Conservation (phyloP, 2,888 invertebrate genomes). For the Halocaridina rubra region DNA sequence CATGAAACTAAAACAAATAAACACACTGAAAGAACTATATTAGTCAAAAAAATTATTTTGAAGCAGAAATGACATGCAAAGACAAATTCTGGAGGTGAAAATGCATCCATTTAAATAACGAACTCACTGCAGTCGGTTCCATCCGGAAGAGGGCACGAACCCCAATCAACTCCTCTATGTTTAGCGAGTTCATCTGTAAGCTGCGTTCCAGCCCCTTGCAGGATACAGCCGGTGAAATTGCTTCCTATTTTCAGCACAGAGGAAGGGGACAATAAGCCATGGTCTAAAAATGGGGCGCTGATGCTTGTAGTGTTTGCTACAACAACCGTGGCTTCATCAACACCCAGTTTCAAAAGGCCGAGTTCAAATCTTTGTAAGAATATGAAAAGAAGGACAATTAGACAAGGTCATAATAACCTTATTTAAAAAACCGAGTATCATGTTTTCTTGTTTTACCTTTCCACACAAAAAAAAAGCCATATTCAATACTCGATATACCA, state of each 20-base stretch:
- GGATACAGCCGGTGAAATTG: slow-evolving; percentile 56
- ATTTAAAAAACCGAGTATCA: too few species aligned
- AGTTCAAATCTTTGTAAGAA: slow-evolving; percentile 49
- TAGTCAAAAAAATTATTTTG: too few species aligned
- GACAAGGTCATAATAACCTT: not conserved
- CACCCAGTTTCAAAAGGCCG: slow-evolving; percentile 49
- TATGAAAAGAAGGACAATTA: not conserved
- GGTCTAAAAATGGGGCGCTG: slow-evolving; percentile 16
- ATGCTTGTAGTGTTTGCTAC: slow-evolving; percentile 47
- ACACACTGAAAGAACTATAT: too few species aligned
- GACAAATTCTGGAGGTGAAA: too few species aligned
- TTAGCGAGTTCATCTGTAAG: slow-evolving; percentile 49
- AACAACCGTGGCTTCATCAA: slow-evolving; percentile 40
- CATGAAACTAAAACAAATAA: too few species aligned
- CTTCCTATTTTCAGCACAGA: slow-evolving; percentile 37
- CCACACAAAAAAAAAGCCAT: too few species aligned
- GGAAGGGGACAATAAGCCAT: slow-evolving; percentile 28
- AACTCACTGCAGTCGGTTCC: slow-evolving; percentile 84
- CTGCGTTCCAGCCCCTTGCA: slow-evolving; percentile 57
- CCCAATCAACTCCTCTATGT: slow-evolving; percentile 77
- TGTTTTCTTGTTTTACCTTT: too few species aligned
- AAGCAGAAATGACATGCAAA: too few species aligned
- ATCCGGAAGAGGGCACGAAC: slow-evolving; percentile 79
- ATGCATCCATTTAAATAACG: slow-evolving; percentile 69
- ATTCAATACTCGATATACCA: too few species aligned